Evolutionary conservation across 2,888 invertebrate species (phyloP), one percentile per base, ranked within the genome.

Genomic region (Yponomeuta cagnagella): DNA sequence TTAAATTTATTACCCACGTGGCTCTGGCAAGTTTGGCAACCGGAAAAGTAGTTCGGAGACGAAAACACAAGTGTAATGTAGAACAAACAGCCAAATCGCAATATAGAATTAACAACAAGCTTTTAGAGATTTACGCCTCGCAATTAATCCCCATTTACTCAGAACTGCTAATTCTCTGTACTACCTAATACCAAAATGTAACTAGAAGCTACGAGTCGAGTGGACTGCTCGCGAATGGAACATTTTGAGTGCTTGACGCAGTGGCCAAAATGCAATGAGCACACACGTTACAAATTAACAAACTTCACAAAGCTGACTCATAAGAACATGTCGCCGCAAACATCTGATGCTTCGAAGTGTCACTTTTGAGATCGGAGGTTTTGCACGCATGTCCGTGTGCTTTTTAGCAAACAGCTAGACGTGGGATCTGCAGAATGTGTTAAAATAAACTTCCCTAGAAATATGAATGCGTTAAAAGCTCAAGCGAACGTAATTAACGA

Each of bases 371-470:
- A 58, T 12, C 52, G 15, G 52, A 58, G 15, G 15, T 58, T 58
- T 58, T 58, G 15, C 52, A 58, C 52, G 52, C 15, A 15, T 58
- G 52, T 58, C 52, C 52, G 15, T 15, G 52, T 52, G 15, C 3
- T 58, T 58, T 58, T 58, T 58, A 58, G 52, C 52, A 58, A 58
- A 58, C 52, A 58, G 52, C 52, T 58, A 58, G 52, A 58, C 52
- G 52, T 15, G 12, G 52, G 52, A 58, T 58, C 52, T 58, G 52
- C 52, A 58, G 52, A 12, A 58, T 10, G 15, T 58, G 65, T 65
- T 65, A 30, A 65, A 65, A 65, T 65, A 33, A 65, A 31, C 33
- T 65, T 65, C 65, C 65, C 65, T 65, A 65, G 65, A 65, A 65
- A 65, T 65, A 65, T 65, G 65, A 65, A 65, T 65, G 65, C 30